Conservation (phyloP, 23 tunicate genomes). For the Trididemnum nubilum region DNA sequence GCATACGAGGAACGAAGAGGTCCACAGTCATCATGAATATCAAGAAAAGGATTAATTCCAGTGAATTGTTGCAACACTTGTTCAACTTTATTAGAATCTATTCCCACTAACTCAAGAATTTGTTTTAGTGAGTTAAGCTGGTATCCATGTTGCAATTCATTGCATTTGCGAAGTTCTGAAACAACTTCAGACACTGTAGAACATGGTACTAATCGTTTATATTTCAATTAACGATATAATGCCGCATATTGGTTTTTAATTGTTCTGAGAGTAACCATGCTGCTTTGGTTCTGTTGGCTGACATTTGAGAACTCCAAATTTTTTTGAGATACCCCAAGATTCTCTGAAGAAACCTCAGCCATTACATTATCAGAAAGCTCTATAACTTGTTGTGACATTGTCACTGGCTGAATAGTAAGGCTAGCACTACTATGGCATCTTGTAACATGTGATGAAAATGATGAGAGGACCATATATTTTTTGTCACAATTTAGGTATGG, state of each 20-base stretch:
- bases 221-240: slow-evolving; percentile 8
- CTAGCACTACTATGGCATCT: no score
- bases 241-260: slow-evolving; percentile 17
- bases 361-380: no score
- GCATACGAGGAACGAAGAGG: slow-evolving; percentile 16
- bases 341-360: no score
- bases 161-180: not conserved
- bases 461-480: no score
- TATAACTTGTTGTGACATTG: no score
- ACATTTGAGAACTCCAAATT: no score
- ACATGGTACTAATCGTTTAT: slow-evolving; percentile 5
- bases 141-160: not conserved
- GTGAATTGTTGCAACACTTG: not conserved
- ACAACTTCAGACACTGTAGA: slow-evolving; percentile 8
- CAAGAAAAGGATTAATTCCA: not conserved
- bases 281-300: no score
- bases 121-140: not conserved
- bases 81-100: slow-evolving; percentile 4
- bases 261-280: no score
- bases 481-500: no score
- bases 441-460: no score
- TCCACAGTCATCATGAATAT: not conserved
- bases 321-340: no score
- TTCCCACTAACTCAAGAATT: not conserved
- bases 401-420: no score